Base-by-base conservation (phyloP, 2,797 vertebrate genomes). In the Acanthopagrus latus region DNA sequence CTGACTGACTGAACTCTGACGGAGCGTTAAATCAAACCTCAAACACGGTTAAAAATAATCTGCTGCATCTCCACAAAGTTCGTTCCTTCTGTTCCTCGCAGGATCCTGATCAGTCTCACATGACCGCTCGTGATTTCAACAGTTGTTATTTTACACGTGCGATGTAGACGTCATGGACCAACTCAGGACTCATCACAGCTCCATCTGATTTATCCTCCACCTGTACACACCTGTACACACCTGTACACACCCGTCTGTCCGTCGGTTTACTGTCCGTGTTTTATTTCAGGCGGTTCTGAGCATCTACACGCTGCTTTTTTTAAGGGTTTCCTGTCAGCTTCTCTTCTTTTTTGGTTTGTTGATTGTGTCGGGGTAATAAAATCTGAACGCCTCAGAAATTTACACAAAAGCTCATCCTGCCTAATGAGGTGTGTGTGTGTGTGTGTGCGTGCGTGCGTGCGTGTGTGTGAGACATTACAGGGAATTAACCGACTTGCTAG, bases 391-490 rank as follows among this genome's bases (percentile, higher is more conserved):
- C n/a, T 52, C n/a, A 23, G 50, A 52, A 54, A 54, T 52, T 6
- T 54, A 54, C 70, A 63, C 21, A 23, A 3, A 3, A 33, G 16
- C 63, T 52, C 18, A 10, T 0, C 23, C 55, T 8, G 52, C 1
- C 2, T 1, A 52, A 25, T 3, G 51, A 68, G 52, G 21, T 66
- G 25, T 56, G 27, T 51, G 41, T 50, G 51, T 48, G 13, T 20
- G 58, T 27, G 58, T 46, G 69, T 12, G 27, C 58, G 29, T 18
- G 60, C 46, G 50, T 46, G 60, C 27, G 60, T 69, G 64, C 25
- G 48, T 21, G 23, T 46, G n/a, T 48, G 52, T 58, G 21, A 25
- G 43, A 67, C 25, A 20, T 46, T 54, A 27, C 25, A 58, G 64
- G n/a, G 10, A 47, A 20, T 69, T 20, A 41, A n/a, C 41, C 27